Conservation (phyloP, 2,113 vertebrate genomes). For the Setophaga kirtlandii region DNA sequence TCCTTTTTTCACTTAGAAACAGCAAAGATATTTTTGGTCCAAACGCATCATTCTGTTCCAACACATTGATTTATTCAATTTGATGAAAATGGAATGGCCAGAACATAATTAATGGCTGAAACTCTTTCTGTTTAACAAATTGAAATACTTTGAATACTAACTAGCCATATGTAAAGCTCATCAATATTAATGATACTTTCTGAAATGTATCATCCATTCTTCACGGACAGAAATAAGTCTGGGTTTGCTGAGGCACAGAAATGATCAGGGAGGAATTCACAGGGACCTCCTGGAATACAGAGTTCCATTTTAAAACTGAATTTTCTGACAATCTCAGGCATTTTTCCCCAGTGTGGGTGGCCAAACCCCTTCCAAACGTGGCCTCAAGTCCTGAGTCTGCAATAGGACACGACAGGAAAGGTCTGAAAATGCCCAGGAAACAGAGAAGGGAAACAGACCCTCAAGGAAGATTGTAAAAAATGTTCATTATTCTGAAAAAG, state of each 20-base stretch:
- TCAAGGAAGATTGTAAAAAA: background rate
- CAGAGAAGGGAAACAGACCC: background rate
- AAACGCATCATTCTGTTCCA: constrained; percentile 28
- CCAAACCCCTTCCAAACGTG: rapidly evolving
- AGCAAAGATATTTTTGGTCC: background rate
- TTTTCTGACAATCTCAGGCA: background rate
- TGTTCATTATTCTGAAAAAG: background rate
- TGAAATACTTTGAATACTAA: constrained; percentile 68
- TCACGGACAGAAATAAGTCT: background rate
- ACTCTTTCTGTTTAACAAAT: constrained; percentile 71
- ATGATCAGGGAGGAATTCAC: background rate
- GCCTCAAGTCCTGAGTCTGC: background rate
- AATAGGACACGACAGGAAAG: rapidly evolving
- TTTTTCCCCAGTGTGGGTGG: no score
- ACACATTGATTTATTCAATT: constrained; percentile 50
- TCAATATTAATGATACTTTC: constrained; percentile 74
- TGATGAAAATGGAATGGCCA: constrained; percentile 63
- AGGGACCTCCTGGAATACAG: background rate
- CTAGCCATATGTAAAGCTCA: constrained; percentile 67
- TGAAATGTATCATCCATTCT: constrained; percentile 62
- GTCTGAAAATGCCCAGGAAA: background rate
- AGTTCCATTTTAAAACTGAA: background rate
- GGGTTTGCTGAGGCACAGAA: background rate
- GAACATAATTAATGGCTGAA: constrained; percentile 60
- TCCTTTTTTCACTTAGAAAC: background rate